These are phyloP conservation scores for Chironomus tentans DNA, from an alignment of 2,888 invertebrate species.

Conservation along the genomic window DNA sequence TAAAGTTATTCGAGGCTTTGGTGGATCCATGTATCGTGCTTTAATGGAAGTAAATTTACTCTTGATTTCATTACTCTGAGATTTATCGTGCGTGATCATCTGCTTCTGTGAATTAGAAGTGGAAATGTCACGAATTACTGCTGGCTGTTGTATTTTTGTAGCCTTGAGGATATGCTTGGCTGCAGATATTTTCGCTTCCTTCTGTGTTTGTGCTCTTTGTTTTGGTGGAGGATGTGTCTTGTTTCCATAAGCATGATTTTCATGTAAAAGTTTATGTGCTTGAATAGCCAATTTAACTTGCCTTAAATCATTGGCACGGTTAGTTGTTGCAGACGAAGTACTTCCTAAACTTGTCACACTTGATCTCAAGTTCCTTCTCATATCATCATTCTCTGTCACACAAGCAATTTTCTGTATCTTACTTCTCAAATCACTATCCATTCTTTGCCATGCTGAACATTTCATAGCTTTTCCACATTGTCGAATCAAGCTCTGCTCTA, in stretches of 20 bases:
- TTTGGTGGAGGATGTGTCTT: background rate
- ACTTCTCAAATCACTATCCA: conserved; percentile 52
- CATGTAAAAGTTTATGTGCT: conserved; percentile 37
- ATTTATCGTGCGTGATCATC: background rate
- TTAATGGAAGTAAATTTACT: conserved; percentile 39
- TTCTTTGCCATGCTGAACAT: conserved; percentile 54
- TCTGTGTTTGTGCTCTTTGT: conserved; percentile 29
- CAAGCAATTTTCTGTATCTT: conserved; percentile 56
- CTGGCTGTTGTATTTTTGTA: conserved; percentile 31
- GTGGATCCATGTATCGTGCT: conserved; percentile 55
- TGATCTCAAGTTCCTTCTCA: conserved; percentile 33
- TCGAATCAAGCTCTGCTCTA: conserved; percentile 61
- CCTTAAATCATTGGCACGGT: conserved; percentile 41
- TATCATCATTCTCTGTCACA: conserved; percentile 41
- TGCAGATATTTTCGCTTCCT: background rate
- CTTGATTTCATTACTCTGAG: conserved; percentile 3
- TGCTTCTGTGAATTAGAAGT: background rate
- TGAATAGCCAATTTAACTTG: conserved; percentile 42
- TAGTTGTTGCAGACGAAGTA: conserved; percentile 29
- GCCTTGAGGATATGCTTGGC: conserved; percentile 27
- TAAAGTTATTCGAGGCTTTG: conserved; percentile 33
- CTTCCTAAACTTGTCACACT: conserved; percentile 16
- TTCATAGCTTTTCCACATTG: conserved; percentile 58
- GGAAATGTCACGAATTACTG: no score
- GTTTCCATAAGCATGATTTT: background rate